Conservation (phyloP, 2,797 vertebrate genomes). For the Catamblyrhynchus diadema region DNA sequence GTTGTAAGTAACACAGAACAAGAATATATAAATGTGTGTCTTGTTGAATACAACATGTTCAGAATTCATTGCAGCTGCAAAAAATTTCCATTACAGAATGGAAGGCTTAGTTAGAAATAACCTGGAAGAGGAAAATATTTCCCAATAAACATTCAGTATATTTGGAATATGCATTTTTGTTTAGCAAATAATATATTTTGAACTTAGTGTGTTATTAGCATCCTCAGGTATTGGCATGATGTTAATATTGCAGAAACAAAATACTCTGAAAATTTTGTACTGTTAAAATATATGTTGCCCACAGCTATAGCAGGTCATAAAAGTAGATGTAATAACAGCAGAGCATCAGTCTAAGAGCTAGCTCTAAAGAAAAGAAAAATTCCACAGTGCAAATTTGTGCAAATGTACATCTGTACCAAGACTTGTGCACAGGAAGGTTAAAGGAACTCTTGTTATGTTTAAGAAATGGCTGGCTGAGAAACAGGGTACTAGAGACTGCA, state of each 20-base stretch:
- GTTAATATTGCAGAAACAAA: conserved; percentile 53
- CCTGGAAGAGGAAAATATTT: not conserved
- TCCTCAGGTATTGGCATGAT: conserved; percentile 21
- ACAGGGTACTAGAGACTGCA: not conserved
- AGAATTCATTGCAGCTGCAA: not conserved
- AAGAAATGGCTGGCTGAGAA: conserved; percentile 30
- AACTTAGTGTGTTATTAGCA: conserved; percentile 22
- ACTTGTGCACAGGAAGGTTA: conserved; percentile 9
- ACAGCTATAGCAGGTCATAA: conserved; percentile 47
- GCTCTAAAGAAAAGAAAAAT: conserved; percentile 41
- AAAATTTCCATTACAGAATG: not conserved
- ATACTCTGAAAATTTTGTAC: conserved; percentile 41
- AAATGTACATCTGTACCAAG: not conserved
- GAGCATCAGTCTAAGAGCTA: conserved; percentile 42
- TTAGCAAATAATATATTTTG: conserved; percentile 30
- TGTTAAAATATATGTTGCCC: conserved; percentile 59
- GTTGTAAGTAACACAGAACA: not conserved
- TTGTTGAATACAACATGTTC: not conserved
- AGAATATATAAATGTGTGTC: not conserved
- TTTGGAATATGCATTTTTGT: not conserved
- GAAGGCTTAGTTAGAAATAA: conserved; percentile 18
- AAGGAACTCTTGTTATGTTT: conserved; percentile 18
- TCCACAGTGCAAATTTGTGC: not conserved
- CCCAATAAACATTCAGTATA: not conserved
- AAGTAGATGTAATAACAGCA: conserved; percentile 52